Evolutionary conservation across 2,888 invertebrate species (phyloP), one percentile per base, ranked within the genome.

Genomic region (Steinernema scapterisci): DNA sequence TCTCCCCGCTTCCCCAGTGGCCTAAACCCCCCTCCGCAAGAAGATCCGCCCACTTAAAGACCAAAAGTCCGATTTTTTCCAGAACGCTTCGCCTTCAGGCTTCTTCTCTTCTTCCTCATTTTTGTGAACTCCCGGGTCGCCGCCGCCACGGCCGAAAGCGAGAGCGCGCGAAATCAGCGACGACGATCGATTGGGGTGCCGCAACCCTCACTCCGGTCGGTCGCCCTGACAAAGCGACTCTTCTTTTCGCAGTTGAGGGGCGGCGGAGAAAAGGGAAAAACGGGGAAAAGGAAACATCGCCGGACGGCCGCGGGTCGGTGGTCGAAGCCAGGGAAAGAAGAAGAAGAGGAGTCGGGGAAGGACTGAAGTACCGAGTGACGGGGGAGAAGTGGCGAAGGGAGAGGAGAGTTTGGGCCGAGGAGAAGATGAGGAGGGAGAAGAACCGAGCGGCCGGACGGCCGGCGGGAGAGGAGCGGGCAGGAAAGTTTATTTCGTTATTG

Each of bases 141-240:
- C 63, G 21, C 38, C 38, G 38, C 38, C 38, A 38, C 5, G 38
- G 38, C 38, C 38, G 38, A 38, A 63, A 63, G 38, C 27, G 38
- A 48, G 63, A 16, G 63, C 54, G 54, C 63, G 63, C 63, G 63
- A 63, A 63, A 63, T 63, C 63, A 63, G n/a, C n/a, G n/a, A 63
- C 63, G 16, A 31, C 63, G 63, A 63, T 63, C 63, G 63, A 63
- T 63, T 63, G 63, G 63, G 9, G 38, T 38, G 38, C 38, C 31
- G 63, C 63, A 16, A 63, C 23, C 63, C 63, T 63, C 63, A 6
- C 38, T 3, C 38, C 38, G 9, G 38, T 38, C 38, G 9, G 38
- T 38, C 38, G 38, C 38, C 38, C 63, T 31, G 31, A 63, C 63
- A 48, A 48, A 48, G 48, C 25, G 63, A 63, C 63, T 63, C 63